Percentiles rank a stretch among this genome's conserved stretches.
These are phyloP conservation scores for Mayetiola destructor DNA, from an alignment of 2,888 invertebrate species.

Conservation along the genomic window DNA sequence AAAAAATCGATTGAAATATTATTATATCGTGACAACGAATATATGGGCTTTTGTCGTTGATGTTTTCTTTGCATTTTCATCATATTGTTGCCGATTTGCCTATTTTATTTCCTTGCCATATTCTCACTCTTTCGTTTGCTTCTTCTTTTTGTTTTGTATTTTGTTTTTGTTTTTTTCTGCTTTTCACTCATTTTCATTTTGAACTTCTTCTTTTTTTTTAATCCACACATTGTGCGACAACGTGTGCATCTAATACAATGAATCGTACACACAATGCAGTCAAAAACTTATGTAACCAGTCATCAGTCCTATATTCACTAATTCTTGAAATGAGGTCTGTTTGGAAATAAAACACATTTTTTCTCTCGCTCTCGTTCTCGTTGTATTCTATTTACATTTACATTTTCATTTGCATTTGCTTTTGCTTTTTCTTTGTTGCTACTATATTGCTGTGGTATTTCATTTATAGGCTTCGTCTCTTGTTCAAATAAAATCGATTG, in stretches of 20 bases:
- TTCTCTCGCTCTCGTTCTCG: not conserved
- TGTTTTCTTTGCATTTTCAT: constrained; percentile 1
- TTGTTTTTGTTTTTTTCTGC: too few species aligned
- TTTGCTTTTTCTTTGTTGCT: too few species aligned
- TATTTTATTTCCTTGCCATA: not conserved
- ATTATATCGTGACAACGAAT: constrained; percentile 11
- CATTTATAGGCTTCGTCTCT: too few species aligned
- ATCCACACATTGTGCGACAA: constrained; percentile 12
- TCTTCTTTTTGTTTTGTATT: not conserved
- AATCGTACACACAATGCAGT: constrained; percentile 12
- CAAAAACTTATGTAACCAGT: constrained; percentile 4
- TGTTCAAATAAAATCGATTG: too few species aligned
- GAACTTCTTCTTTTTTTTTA: not conserved
- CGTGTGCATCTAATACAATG: constrained; percentile 10
- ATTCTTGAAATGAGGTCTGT: constrained; percentile 9
- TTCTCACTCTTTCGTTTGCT: not conserved
- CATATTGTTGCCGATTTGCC: too few species aligned
- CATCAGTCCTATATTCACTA: not conserved
- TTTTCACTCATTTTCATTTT: constrained; percentile 3
- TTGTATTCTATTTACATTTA: too few species aligned
- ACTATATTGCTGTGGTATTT: too few species aligned
- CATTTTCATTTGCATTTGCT: too few species aligned
- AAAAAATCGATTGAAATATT: constrained; percentile 5
- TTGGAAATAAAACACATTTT: not conserved
- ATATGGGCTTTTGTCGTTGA: constrained; percentile 4